These are phyloP conservation scores for Vanessa atalanta DNA, from an alignment of 1,140 invertebrate genomes.

Conservation along the genomic window DNA sequence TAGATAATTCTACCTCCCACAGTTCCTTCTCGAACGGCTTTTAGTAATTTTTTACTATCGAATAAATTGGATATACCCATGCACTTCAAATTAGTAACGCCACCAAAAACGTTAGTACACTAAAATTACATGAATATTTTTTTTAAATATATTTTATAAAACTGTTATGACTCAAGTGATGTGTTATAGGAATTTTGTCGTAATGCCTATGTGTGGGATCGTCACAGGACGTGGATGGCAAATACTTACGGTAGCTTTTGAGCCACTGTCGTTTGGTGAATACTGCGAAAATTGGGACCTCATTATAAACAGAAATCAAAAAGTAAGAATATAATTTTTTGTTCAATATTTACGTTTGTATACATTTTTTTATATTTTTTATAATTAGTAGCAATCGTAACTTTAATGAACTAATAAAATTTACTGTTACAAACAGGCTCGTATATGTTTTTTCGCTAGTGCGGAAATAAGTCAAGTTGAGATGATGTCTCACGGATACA, in stretches of 20 bases:
- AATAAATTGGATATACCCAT: constrained; percentile 70
- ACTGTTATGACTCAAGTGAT: not conserved
- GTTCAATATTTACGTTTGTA: not conserved
- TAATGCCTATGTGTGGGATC: constrained; percentile 74
- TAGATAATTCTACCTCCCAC: constrained; percentile 70
- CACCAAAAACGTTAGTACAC: constrained; percentile 56
- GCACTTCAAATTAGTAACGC: constrained; percentile 68
- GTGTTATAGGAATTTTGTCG: constrained; percentile 60
- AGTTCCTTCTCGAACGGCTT: constrained; percentile 64
- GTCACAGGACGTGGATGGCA: constrained; percentile 70
- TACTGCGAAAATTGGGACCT: constrained; percentile 73
- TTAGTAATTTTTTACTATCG: constrained; percentile 68
- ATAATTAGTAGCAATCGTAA: too few relatives aligned
- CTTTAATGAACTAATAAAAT: too few relatives aligned
- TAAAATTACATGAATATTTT: too few relatives aligned
- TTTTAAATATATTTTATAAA: too few relatives aligned
- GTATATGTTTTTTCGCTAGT: constrained; percentile 57
- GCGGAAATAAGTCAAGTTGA: constrained; percentile 66
- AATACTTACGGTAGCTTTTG: constrained; percentile 70
- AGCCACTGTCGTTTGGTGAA: constrained; percentile 65
- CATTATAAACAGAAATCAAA: constrained; percentile 63
- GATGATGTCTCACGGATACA: constrained; percentile 68
- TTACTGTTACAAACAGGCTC: constrained; percentile 40
- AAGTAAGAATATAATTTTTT: constrained; percentile 46
- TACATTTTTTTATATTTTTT: too few relatives aligned